Conservation (phyloP, 2,888 invertebrate genomes). For the Euclidia mi region DNA sequence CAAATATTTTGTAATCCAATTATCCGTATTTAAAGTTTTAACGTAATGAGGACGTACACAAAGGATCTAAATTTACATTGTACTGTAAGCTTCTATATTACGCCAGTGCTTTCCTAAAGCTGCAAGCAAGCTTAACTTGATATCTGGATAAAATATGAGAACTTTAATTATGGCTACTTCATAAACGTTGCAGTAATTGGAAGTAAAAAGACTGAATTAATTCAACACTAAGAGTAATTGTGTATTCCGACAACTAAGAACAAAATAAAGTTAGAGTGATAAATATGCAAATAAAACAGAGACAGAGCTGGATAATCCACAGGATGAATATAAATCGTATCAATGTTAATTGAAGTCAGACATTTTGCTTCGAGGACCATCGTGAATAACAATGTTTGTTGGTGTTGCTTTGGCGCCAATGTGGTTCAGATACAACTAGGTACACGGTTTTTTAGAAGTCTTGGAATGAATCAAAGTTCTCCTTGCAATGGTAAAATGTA, state of each 20-base stretch:
- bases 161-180: slow-evolving; percentile 36
- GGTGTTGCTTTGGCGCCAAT: slow-evolving; percentile 39
- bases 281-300: slow-evolving; percentile 71
- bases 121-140: slow-evolving; percentile 12
- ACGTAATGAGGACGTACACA: too few species aligned
- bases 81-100: neutral
- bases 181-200: slow-evolving; percentile 46
- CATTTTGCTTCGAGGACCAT: slow-evolving; percentile 61
- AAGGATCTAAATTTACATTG: neutral
- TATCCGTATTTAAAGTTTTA: too few species aligned
- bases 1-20: too few species aligned
- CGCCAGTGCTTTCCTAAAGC: slow-evolving; percentile 5
- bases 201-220: slow-evolving; percentile 56
- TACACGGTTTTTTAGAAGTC: too few species aligned
- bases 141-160: slow-evolving; percentile 42
- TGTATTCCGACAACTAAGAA: slow-evolving; percentile 57
- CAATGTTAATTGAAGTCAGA: slow-evolving; percentile 74
- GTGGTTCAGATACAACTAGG: slow-evolving; percentile 32
- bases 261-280: slow-evolving; percentile 66
- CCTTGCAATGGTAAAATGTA: too few species aligned
- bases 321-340: slow-evolving; percentile 77
- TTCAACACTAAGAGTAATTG: slow-evolving; percentile 57
- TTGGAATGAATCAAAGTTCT: too few species aligned
- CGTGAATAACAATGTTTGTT: slow-evolving; percentile 64
- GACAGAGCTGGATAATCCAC: slow-evolving; percentile 67